Conservation (phyloP, 2,888 invertebrate genomes). For the Aspidapion aeneum region DNA sequence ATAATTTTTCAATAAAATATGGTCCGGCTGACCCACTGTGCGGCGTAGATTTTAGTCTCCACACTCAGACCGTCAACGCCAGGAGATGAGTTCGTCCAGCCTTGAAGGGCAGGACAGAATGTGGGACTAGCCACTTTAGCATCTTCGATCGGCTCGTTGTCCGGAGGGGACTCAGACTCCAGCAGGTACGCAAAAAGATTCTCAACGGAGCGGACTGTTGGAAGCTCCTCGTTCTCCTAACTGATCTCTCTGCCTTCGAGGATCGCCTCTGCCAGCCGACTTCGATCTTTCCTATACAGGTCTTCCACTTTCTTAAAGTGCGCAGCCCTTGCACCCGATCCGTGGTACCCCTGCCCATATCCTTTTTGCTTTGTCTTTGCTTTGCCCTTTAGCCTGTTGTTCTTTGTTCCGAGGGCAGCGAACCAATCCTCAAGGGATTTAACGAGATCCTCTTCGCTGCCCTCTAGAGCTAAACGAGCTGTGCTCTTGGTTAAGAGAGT, state of each 20-base stretch:
- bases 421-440: background rate
- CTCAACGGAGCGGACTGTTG: background rate
- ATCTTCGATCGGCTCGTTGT: background rate
- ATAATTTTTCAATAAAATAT: too few relatives aligned
- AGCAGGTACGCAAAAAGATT: background rate
- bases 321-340: background rate
- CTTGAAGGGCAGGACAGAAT: conserved; percentile 5
- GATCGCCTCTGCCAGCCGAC: background rate
- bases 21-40: too few relatives aligned
- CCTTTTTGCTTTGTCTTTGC: background rate
- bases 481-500: too few relatives aligned
- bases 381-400: background rate
- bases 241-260: background rate
- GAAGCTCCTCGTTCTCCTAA: background rate
- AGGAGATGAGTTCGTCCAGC: conserved; percentile 7
- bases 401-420: background rate
- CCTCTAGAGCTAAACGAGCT: background rate
- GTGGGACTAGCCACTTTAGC: background rate
- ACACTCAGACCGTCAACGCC: conserved; percentile 3
- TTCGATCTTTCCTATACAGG: background rate
- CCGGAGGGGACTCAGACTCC: background rate
- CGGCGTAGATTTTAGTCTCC: too few relatives aligned
- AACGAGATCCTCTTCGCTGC: background rate
- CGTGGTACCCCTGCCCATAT: background rate
- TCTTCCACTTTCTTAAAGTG: background rate